phyloP scores from a whole-genome alignment of 2,888 invertebrate genomes.

The Stenodema calcarata region DNA sequence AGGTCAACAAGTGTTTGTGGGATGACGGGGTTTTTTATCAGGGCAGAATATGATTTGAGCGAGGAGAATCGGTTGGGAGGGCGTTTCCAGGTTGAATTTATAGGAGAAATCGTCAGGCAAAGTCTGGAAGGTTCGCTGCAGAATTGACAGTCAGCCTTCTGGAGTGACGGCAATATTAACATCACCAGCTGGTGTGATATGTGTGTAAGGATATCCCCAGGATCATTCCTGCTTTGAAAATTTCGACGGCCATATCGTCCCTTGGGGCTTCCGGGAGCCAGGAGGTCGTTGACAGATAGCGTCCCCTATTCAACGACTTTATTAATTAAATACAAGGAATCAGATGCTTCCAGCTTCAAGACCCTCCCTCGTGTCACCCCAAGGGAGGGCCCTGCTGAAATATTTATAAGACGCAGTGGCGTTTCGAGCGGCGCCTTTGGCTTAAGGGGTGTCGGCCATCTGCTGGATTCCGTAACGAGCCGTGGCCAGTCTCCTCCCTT shows the following conservation, averaged over 20 bases:
- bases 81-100: too few relatives aligned
- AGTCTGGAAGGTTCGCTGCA: too few relatives aligned
- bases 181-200: too few relatives aligned
- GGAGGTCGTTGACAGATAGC: not conserved
- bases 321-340: conserved; percentile 7
- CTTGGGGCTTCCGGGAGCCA: not conserved
- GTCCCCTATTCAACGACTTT: not conserved
- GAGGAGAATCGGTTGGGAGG: too few relatives aligned
- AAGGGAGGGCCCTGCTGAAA: not conserved
- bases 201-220: too few relatives aligned
- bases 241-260: not conserved
- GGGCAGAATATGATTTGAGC: too few relatives aligned
- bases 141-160: too few relatives aligned
- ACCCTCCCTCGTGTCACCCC: not conserved
- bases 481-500: not conserved
- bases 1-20: not conserved
- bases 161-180: too few relatives aligned
- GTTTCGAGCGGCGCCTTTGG: conserved; percentile 9
- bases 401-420: conserved; percentile 23
- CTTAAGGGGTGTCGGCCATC: not conserved
- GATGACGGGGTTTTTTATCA: not conserved
- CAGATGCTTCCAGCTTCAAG: not conserved
- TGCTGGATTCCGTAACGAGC: conserved; percentile 7
- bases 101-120: too few relatives aligned
- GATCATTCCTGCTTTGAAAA: not conserved